Percentiles rank a stretch among this genome's conserved stretches.
These are phyloP conservation scores for Pteronotus mesoamericanus DNA, from an alignment of 2,797 vertebrate species.

Conservation along the genomic window DNA sequence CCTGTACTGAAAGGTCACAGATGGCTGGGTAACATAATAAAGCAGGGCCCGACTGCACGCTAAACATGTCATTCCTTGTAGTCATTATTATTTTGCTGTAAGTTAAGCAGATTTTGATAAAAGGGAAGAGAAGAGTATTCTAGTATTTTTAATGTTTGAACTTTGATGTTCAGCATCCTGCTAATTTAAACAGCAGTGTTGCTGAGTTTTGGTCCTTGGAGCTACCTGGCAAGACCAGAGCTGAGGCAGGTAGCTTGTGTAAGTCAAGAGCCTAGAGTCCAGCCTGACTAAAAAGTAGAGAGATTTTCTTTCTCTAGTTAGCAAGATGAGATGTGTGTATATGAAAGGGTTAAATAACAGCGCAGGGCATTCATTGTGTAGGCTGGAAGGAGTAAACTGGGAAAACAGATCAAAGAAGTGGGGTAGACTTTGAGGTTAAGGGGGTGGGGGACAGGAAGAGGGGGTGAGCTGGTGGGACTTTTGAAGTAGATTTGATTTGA, in stretches of 20 bases:
- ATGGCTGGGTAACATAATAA: slow-evolving; percentile 44
- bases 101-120: slow-evolving; percentile 27
- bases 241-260: not conserved
- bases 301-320: not conserved
- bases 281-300: not conserved
- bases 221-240: not conserved
- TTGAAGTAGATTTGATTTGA: not conserved
- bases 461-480: not conserved
- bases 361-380: not conserved
- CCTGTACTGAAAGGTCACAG: slow-evolving; percentile 54
- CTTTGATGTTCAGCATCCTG: not conserved
- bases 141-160: slow-evolving; percentile 33
- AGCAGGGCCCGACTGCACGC: not conserved
- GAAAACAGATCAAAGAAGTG: not conserved
- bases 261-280: not conserved
- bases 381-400: not conserved
- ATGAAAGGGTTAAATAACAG: not conserved
- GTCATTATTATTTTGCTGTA: slow-evolving; percentile 25
- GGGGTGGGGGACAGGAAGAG: not conserved
- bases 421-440: not conserved
- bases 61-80: not conserved
- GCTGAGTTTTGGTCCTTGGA: not conserved
- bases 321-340: not conserved
- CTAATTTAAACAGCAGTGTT: not conserved
- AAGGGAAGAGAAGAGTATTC: not conserved